These are phyloP conservation scores for Heliothis subflexa DNA, from an alignment of 1,140 invertebrate species.

Conservation along the genomic window DNA sequence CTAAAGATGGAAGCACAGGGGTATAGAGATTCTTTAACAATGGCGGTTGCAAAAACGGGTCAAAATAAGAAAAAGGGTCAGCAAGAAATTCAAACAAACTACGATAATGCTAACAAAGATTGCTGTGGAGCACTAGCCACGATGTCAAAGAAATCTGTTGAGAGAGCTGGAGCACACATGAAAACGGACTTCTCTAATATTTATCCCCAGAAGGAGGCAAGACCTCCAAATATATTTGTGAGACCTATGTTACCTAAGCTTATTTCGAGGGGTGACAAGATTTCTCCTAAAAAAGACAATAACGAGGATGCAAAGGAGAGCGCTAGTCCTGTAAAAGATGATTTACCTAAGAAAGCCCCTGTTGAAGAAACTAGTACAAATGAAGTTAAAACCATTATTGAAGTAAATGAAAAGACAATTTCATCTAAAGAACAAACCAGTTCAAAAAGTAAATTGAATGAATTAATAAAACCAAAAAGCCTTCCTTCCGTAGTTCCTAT, in stretches of 20 bases:
- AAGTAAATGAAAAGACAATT: conserved; percentile 32
- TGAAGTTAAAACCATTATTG: not conserved
- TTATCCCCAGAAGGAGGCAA: conserved; percentile 61
- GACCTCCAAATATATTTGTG: conserved; percentile 67
- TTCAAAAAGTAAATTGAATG: conserved; percentile 19
- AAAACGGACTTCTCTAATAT: conserved; percentile 67
- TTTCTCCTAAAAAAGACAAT: conserved; percentile 74
- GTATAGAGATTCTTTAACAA: conserved; percentile 71
- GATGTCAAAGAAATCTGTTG: conserved; percentile 71
- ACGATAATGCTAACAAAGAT: conserved; percentile 71
- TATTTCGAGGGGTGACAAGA: conserved; percentile 68
- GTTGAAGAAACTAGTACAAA: conserved; percentile 12
- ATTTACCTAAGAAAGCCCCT: not conserved
- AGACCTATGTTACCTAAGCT: conserved; percentile 72
- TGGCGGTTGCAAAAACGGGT: conserved; percentile 58
- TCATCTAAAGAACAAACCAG: conserved; percentile 38
- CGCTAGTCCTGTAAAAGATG: conserved; percentile 50
- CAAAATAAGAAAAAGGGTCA: conserved; percentile 72
- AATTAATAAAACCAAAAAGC: conserved; percentile 55
- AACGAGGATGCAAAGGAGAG: conserved; percentile 61
- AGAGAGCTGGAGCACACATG: conserved; percentile 71
- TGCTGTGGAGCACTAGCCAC: conserved; percentile 71
- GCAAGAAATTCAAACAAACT: conserved; percentile 64
- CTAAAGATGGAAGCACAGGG: conserved; percentile 84
- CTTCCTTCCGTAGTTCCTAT: conserved; percentile 69